These are phyloP conservation scores for Cryptophagus acutangulus DNA, from an alignment of 2,888 invertebrate genomes.

Conservation along the genomic window DNA sequence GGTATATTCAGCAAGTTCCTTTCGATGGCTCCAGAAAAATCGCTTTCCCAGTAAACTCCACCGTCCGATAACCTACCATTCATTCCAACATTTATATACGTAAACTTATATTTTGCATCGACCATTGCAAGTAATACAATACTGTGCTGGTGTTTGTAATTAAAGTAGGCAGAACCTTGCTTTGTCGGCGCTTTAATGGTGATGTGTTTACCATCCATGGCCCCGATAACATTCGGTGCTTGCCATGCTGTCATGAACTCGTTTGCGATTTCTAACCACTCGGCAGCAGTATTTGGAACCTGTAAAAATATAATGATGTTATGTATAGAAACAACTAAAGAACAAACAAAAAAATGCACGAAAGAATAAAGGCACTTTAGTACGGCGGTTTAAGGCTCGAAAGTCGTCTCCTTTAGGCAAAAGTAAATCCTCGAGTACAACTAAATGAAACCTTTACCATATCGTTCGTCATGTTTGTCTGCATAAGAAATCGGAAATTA, in stretches of 20 bases:
- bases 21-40: conserved; percentile 21
- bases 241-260: conserved; percentile 19
- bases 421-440: too few relatives aligned
- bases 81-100: conserved; percentile 15
- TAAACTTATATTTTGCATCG: conserved; percentile 15
- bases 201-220: conserved; percentile 22
- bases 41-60: conserved; percentile 22
- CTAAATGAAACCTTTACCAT: too few relatives aligned
- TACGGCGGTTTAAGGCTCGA: too few relatives aligned
- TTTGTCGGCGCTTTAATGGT: conserved; percentile 18
- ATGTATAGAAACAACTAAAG: background rate
- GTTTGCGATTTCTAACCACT: background rate
- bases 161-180: conserved; percentile 20
- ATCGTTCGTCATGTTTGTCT: too few relatives aligned
- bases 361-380: background rate
- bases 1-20: too few relatives aligned
- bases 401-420: too few relatives aligned
- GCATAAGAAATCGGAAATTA: too few relatives aligned
- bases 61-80: conserved; percentile 18
- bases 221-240: conserved; percentile 23
- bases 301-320: background rate
- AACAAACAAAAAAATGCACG: background rate
- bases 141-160: conserved; percentile 18
- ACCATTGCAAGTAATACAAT: conserved; percentile 14
- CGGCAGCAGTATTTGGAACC: background rate